phyloP scores from a whole-genome alignment of 2,888 invertebrate genomes.

The Ceraclea dissimilis region DNA sequence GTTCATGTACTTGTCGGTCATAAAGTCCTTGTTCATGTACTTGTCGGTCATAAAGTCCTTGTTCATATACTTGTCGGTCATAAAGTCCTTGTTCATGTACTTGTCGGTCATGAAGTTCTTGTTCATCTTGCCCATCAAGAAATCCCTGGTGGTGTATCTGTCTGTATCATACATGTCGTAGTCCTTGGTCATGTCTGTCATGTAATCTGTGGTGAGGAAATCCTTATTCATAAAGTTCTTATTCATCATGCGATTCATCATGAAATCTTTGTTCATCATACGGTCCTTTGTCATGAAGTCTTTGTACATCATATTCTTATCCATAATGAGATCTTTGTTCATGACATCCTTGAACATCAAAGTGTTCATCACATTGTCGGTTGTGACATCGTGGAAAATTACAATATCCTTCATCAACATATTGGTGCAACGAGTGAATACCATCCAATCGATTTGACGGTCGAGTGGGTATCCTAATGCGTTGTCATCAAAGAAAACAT shows the following conservation, averaged over 20 bases:
- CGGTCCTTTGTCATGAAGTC: not conserved
- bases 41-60: not conserved
- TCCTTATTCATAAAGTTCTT: not conserved
- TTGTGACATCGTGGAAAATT: slow-evolving; percentile 43
- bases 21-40: not conserved
- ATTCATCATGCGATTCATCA: not conserved
- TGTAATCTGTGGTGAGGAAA: not conserved
- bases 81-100: not conserved
- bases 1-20: not conserved
- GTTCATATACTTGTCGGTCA: not conserved
- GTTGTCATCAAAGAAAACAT: slow-evolving; percentile 34
- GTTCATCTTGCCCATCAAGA: not conserved
- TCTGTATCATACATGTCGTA: not conserved
- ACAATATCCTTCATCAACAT: slow-evolving; percentile 43
- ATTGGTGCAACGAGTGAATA: slow-evolving; percentile 41
- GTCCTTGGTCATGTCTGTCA: not conserved
- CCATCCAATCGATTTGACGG: slow-evolving; percentile 40
- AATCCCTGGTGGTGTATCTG: not conserved
- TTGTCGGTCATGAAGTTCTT: not conserved
- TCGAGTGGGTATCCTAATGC: slow-evolving; percentile 52
- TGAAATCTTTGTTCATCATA: not conserved
- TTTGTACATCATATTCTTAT: not conserved
- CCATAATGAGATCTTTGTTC: not conserved
- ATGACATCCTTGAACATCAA: not conserved
- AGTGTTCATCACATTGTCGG: not conserved